These are phyloP conservation scores for Antheraea pernyi DNA, from an alignment of 1,140 invertebrate genomes.

Conservation along the genomic window DNA sequence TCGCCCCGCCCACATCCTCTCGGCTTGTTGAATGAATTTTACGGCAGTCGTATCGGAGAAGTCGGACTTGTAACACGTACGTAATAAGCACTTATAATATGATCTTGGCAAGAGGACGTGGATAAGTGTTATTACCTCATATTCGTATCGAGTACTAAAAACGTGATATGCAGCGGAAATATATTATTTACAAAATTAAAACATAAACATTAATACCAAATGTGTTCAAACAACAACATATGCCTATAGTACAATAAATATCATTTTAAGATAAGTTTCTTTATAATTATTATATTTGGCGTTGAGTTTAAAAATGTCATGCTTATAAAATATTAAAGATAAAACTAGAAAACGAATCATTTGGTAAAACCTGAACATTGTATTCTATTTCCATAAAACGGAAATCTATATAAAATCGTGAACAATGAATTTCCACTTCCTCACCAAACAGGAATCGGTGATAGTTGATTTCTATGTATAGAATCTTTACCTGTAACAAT, in stretches of 20 bases:
- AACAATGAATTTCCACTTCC: background rate
- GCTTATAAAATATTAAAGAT: too few relatives aligned
- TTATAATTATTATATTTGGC: too few relatives aligned
- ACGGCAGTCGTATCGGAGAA: constrained; percentile 54
- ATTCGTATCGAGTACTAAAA: background rate
- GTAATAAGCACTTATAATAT: background rate
- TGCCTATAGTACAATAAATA: too few relatives aligned
- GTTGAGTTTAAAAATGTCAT: too few relatives aligned
- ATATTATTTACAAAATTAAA: background rate
- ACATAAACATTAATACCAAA: too few relatives aligned
- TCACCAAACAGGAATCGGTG: background rate
- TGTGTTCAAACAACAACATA: background rate
- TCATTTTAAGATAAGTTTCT: too few relatives aligned
- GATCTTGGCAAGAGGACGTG: background rate
- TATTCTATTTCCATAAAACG: too few relatives aligned
- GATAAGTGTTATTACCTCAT: constrained; percentile 1
- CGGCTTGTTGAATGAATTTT: constrained; percentile 61
- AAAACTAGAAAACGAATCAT: too few relatives aligned
- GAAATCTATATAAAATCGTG: background rate
- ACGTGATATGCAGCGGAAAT: background rate
- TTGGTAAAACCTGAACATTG: too few relatives aligned
- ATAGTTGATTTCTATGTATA: background rate
- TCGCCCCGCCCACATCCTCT: constrained; percentile 72
- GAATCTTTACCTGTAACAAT: background rate
- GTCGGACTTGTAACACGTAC: constrained; percentile 29